These are phyloP conservation scores for Ganaspis brasiliensis DNA, from an alignment of 2,888 invertebrate species.

Conservation along the genomic window DNA sequence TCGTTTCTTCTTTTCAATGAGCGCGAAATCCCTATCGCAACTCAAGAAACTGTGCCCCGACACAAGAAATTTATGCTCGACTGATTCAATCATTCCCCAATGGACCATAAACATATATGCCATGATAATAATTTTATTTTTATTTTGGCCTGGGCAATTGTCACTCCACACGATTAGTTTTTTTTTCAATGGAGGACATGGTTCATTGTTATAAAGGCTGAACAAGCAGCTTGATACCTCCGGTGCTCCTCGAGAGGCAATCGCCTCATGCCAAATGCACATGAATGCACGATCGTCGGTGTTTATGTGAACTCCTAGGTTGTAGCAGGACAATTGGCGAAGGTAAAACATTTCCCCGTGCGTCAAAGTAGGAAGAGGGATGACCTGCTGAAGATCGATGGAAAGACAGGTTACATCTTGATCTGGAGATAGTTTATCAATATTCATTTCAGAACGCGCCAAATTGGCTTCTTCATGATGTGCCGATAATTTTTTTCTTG, in stretches of 20 bases:
- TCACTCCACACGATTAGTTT: slow-evolving; percentile 39
- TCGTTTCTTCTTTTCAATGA: slow-evolving; percentile 33
- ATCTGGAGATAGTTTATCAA: slow-evolving; percentile 5
- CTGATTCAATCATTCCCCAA: background rate
- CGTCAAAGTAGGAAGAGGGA: slow-evolving; percentile 16
- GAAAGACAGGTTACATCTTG: slow-evolving; percentile 3
- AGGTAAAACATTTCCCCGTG: slow-evolving; percentile 42
- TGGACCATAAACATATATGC: slow-evolving; percentile 32
- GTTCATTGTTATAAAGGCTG: background rate
- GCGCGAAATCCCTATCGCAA: slow-evolving; percentile 34
- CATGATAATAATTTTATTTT: slow-evolving; percentile 32
- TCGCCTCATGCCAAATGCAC: slow-evolving; percentile 46
- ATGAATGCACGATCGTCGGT: slow-evolving; percentile 27
- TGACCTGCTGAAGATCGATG: slow-evolving; percentile 24
- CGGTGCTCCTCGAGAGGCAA: background rate
- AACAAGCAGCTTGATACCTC: slow-evolving; percentile 37
- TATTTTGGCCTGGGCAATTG: slow-evolving; percentile 35
- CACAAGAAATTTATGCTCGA: slow-evolving; percentile 41
- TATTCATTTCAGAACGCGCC: slow-evolving; percentile 4
- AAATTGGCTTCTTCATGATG: slow-evolving; percentile 4
- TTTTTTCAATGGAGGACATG: background rate
- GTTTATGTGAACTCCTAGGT: slow-evolving; percentile 28
- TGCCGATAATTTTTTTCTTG: background rate
- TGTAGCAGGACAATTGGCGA: slow-evolving; percentile 45
- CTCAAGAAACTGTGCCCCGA: slow-evolving; percentile 32